Conservation (phyloP, 2,888 invertebrate species). For the Protodeltote pygarga region DNA sequence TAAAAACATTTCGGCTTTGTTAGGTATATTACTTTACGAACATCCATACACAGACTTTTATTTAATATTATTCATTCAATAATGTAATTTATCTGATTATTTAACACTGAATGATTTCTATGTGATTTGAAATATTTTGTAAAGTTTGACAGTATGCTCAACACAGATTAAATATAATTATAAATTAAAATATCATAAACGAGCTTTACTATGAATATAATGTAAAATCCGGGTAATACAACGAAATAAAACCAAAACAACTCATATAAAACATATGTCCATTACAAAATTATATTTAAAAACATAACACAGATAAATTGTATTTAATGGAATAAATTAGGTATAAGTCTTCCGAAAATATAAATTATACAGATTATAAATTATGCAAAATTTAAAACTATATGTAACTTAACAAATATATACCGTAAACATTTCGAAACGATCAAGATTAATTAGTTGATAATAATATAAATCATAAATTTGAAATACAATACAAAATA, state of each 20-base stretch:
- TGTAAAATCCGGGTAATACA: background rate
- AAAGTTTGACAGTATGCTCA: too few species aligned
- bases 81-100: too few species aligned
- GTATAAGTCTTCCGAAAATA: conserved; percentile 13
- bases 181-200: too few species aligned
- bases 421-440: conserved; percentile 11
- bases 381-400: conserved; percentile 18
- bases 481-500: conserved; percentile 43
- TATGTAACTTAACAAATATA: conserved; percentile 11
- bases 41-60: too few species aligned
- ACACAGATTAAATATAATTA: too few species aligned
- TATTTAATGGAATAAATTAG: conserved; percentile 37
- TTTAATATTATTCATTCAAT: too few species aligned
- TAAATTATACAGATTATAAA: conserved; percentile 11
- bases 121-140: too few species aligned
- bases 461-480: conserved; percentile 24
- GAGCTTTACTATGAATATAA: too few species aligned
- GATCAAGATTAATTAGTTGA: conserved; percentile 4
- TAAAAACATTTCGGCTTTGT: too few species aligned
- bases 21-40: too few species aligned
- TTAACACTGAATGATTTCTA: too few species aligned
- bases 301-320: conserved; percentile 43
- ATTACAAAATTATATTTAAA: conserved; percentile 48
- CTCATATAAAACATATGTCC: conserved; percentile 33
- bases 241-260: conserved; percentile 41